Conservation (phyloP, 2,113 vertebrate genomes). For the Hippocampus zosterae region DNA sequence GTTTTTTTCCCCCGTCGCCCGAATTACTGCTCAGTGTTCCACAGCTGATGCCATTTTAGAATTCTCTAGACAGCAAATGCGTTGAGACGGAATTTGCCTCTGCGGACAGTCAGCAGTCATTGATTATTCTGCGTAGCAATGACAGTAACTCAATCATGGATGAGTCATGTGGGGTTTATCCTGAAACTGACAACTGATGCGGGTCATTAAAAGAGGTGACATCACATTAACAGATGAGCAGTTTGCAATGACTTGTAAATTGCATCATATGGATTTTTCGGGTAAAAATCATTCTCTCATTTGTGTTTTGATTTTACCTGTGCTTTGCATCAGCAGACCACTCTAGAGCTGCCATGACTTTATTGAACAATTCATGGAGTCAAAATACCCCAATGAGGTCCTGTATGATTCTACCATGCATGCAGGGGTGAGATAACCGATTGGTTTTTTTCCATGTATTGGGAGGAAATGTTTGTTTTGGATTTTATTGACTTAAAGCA, state of each 20-base stretch:
- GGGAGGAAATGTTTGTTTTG: slow-evolving; percentile 1
- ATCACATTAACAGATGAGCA: background rate
- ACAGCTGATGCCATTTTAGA: background rate
- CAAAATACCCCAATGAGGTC: background rate
- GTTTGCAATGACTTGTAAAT: background rate
- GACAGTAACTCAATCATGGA: background rate
- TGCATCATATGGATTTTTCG: background rate
- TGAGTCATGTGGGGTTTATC: background rate
- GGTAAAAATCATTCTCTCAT: background rate
- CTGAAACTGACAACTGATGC: background rate
- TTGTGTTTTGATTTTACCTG: background rate
- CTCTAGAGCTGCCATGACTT: background rate
- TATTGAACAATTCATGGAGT: background rate
- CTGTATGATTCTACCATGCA: background rate
- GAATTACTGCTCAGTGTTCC: background rate
- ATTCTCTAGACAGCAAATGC: background rate
- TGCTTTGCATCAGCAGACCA: background rate
- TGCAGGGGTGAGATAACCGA: background rate
- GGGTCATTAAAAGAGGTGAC: background rate
- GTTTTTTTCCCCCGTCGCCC: too few species aligned
- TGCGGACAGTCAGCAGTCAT: background rate
- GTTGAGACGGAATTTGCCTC: background rate
- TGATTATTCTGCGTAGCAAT: background rate
- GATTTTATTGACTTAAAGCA: background rate
- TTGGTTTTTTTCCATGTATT: background rate